A percentile compares a stretch with the other conserved stretches of the same genome.
These are phyloP conservation scores for Pyrocoelia pectoralis DNA, from an alignment of 2,888 invertebrate genomes.

Conservation along the genomic window DNA sequence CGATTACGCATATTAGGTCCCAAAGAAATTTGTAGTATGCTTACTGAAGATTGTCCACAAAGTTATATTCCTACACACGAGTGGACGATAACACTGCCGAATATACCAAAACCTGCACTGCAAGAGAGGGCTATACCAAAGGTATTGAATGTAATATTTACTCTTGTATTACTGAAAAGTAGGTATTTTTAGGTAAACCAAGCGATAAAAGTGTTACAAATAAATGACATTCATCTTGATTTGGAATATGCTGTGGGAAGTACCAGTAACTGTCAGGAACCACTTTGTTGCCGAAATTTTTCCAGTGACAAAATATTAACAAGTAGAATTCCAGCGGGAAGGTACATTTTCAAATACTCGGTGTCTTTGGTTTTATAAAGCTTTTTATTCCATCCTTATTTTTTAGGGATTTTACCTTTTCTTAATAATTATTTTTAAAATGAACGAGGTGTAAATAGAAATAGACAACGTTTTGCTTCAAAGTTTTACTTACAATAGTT, in stretches of 20 bases:
- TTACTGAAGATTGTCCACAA: background rate
- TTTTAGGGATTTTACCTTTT: no score
- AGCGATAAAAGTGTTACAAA: constrained; percentile 80
- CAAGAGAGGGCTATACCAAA: background rate
- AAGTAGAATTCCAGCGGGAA: constrained; percentile 74
- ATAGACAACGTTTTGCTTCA: no score
- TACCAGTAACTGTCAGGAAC: constrained; percentile 92
- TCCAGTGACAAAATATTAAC: constrained; percentile 77
- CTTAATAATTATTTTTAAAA: no score
- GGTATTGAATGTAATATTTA: no score
- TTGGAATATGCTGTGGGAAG: constrained; percentile 88
- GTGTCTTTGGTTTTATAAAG: no score
- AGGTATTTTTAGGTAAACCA: background rate
- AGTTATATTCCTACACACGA: background rate
- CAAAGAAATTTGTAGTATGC: constrained; percentile 2
- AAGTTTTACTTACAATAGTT: no score
- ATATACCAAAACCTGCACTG: background rate
- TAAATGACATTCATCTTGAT: constrained; percentile 96
- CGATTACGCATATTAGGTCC: background rate
- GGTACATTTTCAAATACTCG: constrained; percentile 50
- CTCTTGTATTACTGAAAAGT: no score
- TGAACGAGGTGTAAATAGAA: no score
- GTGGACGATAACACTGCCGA: background rate
- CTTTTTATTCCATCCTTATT: no score
- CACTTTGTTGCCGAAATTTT: constrained; percentile 87